Conservation (phyloP, 1,140 invertebrate species). For the Scylla paramamosain region DNA sequence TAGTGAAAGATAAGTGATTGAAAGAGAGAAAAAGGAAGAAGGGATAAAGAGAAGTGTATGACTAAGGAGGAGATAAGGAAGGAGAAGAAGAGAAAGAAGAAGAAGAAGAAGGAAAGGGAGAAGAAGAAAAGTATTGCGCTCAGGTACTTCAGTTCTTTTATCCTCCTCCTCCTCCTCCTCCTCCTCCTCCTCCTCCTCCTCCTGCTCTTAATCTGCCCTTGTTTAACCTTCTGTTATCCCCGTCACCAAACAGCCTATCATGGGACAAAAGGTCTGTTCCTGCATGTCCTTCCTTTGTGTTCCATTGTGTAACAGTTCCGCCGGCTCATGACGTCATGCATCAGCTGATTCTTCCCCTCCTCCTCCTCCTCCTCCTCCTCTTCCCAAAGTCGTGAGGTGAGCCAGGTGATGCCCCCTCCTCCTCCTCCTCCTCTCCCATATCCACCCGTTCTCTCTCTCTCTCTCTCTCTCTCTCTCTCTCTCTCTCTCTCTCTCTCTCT, state of each 20-base stretch:
- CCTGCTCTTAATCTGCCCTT: background rate
- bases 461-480: background rate
- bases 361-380: background rate
- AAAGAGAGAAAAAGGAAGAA: background rate
- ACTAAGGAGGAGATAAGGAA: background rate
- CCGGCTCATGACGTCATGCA: background rate
- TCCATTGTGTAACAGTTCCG: background rate
- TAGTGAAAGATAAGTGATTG: background rate
- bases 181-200: background rate
- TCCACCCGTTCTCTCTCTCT: background rate
- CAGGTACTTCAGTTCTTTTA: background rate
- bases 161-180: background rate
- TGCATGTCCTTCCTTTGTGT: too few species aligned
- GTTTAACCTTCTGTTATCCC: too few species aligned
- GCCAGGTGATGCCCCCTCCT: background rate
- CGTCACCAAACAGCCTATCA: too few species aligned
- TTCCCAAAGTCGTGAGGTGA: background rate
- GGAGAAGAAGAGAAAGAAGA: background rate
- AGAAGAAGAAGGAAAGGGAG: background rate
- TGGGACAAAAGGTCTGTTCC: too few species aligned
- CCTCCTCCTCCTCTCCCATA: too few species aligned
- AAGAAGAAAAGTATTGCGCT: background rate
- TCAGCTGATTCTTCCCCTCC: background rate
- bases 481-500: background rate
- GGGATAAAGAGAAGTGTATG: background rate